Percentiles rank a stretch among this genome's conserved stretches.
phyloP scores from a whole-genome alignment of 1,140 invertebrate genomes.

The Drosophila virilis region DNA sequence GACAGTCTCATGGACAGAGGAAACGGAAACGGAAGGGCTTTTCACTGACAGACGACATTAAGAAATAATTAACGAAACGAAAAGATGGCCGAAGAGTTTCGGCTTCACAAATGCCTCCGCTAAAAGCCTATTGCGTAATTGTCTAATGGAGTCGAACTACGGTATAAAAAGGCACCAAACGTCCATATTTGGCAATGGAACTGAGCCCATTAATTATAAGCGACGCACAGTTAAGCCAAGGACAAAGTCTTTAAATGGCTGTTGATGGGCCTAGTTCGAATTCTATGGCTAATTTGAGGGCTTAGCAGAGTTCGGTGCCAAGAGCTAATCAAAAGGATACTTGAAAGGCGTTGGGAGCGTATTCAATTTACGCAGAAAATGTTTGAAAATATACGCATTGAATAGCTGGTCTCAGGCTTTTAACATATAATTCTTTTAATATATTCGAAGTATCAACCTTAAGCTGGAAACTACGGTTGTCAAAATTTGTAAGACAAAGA shows the following conservation, averaged over 20 bases:
- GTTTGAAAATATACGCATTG: too few relatives aligned
- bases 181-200: conserved; percentile 34
- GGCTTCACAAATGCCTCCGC: conserved; percentile 12
- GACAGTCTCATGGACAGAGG: conserved; percentile 45
- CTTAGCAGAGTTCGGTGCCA: conserved; percentile 8
- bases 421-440: too few relatives aligned
- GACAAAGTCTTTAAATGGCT: conserved; percentile 55
- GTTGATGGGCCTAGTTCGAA: conserved; percentile 32
- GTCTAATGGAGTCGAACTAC: conserved; percentile 61
- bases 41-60: conserved; percentile 59
- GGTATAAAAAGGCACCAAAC: conserved; percentile 34
- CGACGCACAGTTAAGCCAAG: conserved; percentile 43
- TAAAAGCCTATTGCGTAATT: conserved; percentile 73
- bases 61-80: conserved; percentile 71
- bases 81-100: conserved; percentile 33
- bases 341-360: not conserved
- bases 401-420: too few relatives aligned
- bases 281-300: conserved; percentile 22
- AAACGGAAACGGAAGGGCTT: conserved; percentile 62
- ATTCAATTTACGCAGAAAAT: not conserved
- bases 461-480: too few relatives aligned
- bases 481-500: too few relatives aligned
- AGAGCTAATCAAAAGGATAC: not conserved
- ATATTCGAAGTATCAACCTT: too few relatives aligned
- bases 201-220: conserved; percentile 53